These are phyloP conservation scores for Halictus ligatus DNA, from an alignment of 2,888 invertebrate genomes.

Conservation along the genomic window DNA sequence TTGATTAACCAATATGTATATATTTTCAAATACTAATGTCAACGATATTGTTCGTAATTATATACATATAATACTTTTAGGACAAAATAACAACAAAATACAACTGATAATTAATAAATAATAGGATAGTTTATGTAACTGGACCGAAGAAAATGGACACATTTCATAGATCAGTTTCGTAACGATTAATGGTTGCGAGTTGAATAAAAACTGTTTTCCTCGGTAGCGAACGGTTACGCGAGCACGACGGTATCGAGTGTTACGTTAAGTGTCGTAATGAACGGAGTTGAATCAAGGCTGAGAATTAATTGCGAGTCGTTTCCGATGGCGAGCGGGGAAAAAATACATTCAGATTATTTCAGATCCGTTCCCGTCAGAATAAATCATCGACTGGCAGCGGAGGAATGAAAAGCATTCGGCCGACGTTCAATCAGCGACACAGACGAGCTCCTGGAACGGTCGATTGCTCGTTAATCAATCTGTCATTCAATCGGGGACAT, in stretches of 20 bases:
- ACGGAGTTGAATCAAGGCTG: not conserved
- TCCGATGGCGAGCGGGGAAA: not conserved
- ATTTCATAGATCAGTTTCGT: not conserved
- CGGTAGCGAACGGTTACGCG: not conserved
- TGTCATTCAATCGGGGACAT: conserved; percentile 25
- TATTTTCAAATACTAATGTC: not conserved
- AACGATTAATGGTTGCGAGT: not conserved
- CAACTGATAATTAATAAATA: too few species aligned
- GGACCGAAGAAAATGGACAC: too few species aligned
- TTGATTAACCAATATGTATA: not conserved
- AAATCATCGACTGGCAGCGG: conserved; percentile 22
- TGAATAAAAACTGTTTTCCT: not conserved
- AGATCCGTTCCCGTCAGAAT: conserved; percentile 17
- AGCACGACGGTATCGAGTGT: not conserved
- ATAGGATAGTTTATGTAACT: too few species aligned
- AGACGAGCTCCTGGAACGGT: conserved; percentile 19
- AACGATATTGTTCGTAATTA: too few species aligned
- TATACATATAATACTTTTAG: too few species aligned
- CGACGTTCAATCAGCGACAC: conserved; percentile 33
- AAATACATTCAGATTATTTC: not conserved
- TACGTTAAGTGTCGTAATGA: not conserved
- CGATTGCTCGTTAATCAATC: conserved; percentile 51
- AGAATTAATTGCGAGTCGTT: conserved; percentile 13
- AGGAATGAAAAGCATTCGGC: conserved; percentile 12
- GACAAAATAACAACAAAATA: too few species aligned